Percentiles rank a stretch among this genome's conserved stretches.
Conservation (phyloP, 1,140 invertebrate genomes). For the Formica exsecta region DNA sequence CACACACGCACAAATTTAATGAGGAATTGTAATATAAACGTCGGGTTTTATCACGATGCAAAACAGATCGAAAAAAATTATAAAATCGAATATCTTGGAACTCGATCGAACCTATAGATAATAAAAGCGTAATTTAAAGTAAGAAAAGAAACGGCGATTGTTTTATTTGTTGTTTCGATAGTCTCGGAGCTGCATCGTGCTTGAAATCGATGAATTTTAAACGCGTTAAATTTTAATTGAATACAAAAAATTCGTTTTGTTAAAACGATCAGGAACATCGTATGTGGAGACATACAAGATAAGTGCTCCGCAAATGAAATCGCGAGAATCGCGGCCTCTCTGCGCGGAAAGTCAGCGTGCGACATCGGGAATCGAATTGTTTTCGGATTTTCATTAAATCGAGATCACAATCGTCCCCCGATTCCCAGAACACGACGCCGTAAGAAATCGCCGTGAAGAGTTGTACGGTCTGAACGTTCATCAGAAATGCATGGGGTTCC, state of each 20-base stretch:
- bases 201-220: neutral
- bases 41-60: too few relatives aligned
- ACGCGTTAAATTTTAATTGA: neutral
- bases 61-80: too few relatives aligned
- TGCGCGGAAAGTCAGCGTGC: conserved; percentile 26
- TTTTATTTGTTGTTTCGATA: neutral
- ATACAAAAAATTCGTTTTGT: neutral
- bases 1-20: too few relatives aligned
- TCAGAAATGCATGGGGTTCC: conserved; percentile 85
- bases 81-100: neutral
- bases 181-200: neutral
- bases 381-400: conserved; percentile 82
- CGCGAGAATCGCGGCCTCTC: neutral
- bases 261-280: neutral
- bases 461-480: conserved; percentile 75
- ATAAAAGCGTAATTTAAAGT: neutral
- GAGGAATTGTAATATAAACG: too few relatives aligned
- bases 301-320: conserved; percentile 20
- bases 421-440: conserved; percentile 60
- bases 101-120: neutral
- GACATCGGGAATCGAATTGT: conserved; percentile 69
- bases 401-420: conserved; percentile 80
- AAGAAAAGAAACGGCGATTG: neutral
- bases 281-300: neutral
- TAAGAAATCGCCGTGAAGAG: conserved; percentile 49